Evolutionary conservation across 2,797 vertebrate species (phyloP).

Genomic region (Gadopsis bispinosus): DNA sequence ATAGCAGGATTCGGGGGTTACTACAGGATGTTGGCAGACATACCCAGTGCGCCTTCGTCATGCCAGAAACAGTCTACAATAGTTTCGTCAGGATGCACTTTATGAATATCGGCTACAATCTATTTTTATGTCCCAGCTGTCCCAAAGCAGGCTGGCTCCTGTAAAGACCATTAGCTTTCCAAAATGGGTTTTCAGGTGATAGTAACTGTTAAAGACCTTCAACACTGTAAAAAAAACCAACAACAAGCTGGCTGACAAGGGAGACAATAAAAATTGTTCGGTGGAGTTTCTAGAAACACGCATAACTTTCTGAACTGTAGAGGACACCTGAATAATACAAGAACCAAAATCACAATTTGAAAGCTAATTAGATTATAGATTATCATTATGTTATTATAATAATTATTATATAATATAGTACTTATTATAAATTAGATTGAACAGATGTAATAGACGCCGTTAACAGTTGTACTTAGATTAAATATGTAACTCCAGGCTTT

Average conservation of each 20-base stretch:
- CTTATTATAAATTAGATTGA: too few relatives aligned
- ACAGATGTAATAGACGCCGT: not conserved
- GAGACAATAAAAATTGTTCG: constrained; percentile 1
- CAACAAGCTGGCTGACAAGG: not conserved
- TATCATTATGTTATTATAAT: too few relatives aligned
- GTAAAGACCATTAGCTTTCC: constrained; percentile 31
- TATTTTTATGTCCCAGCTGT: constrained; percentile 58
- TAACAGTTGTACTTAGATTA: not conserved
- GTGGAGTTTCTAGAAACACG: not conserved
- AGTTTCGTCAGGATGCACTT: constrained; percentile 41
- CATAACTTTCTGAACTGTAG: constrained; percentile 15
- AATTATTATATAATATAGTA: too few relatives aligned
- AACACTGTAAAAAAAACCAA: constrained; percentile 9
- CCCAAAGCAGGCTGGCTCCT: constrained; percentile 13
- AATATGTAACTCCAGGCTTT: not conserved
- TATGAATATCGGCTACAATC: constrained; percentile 35
- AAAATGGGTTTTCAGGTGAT: constrained; percentile 37
- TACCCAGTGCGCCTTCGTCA: not conserved
- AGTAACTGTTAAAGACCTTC: constrained; percentile 13
- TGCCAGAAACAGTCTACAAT: constrained; percentile 9
- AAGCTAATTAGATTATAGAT: not conserved
- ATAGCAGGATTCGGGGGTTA: constrained; percentile 17
- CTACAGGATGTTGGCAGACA: constrained; percentile 14
- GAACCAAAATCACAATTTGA: not conserved
- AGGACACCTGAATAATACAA: not conserved